Percentiles rank a stretch among this genome's conserved stretches.
These are phyloP conservation scores for Epinephelus lanceolatus DNA, from an alignment of 2,113 vertebrate genomes.

Conservation along the genomic window DNA sequence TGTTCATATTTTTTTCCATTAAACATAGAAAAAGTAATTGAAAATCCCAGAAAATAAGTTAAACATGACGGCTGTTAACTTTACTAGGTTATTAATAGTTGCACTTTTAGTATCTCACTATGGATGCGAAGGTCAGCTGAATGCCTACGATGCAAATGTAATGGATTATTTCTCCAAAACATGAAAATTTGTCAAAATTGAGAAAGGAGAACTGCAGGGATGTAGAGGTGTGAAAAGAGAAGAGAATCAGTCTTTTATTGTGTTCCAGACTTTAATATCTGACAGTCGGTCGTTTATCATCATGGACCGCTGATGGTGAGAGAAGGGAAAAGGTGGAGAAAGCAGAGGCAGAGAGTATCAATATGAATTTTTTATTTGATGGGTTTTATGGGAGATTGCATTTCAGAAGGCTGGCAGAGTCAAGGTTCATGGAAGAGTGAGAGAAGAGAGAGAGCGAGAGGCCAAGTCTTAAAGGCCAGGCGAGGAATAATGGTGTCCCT, in stretches of 20 bases:
- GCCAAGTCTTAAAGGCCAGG: slow-evolving; percentile 57
- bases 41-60: background rate
- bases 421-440: slow-evolving; percentile 66
- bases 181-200: background rate
- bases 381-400: slow-evolving; percentile 79
- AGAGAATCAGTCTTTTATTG: slow-evolving; percentile 69
- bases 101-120: background rate
- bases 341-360: slow-evolving; percentile 70
- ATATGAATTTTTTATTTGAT: slow-evolving; percentile 84
- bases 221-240: slow-evolving; percentile 41
- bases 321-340: slow-evolving; percentile 62
- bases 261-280: slow-evolving; percentile 79
- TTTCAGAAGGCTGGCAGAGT: slow-evolving; percentile 67
- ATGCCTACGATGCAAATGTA: background rate
- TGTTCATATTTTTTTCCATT: background rate
- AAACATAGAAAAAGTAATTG: background rate
- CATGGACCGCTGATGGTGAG: slow-evolving; percentile 63
- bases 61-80: background rate
- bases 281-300: slow-evolving; percentile 80
- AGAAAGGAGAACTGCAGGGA: slow-evolving; percentile 6
- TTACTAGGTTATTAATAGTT: background rate
- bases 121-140: background rate
- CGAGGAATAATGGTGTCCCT: slow-evolving; percentile 43
- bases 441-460: slow-evolving; percentile 33
- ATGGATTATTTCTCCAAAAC: background rate